Conservation (phyloP, 2,888 invertebrate species). For the Eudasyphora cyanicolor region DNA sequence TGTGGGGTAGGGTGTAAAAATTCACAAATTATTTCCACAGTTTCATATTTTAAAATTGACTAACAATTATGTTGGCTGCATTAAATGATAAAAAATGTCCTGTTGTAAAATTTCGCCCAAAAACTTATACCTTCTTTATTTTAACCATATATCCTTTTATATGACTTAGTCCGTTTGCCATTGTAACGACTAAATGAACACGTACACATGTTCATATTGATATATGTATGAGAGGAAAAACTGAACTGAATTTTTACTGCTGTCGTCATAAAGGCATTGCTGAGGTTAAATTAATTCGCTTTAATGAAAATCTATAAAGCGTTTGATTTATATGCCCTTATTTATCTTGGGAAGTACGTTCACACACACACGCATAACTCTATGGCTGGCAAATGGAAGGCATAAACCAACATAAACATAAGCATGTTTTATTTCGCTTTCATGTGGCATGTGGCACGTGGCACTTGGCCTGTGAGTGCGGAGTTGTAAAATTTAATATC, state of each 20-base stretch:
- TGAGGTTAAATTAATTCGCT: neutral
- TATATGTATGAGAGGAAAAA: neutral
- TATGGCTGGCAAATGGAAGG: neutral
- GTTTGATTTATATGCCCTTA: constrained; percentile 40
- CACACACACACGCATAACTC: neutral
- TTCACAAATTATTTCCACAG: too few relatives aligned
- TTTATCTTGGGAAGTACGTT: neutral
- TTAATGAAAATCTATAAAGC: constrained; percentile 38
- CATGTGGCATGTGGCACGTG: too few relatives aligned
- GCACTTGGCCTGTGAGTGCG: neutral
- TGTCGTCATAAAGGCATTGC: neutral
- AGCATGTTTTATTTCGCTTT: constrained; percentile 2
- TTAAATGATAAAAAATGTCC: too few relatives aligned
- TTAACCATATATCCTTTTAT: too few relatives aligned
- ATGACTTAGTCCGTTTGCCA: too few relatives aligned
- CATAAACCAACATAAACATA: neutral
- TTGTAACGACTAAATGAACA: too few relatives aligned
- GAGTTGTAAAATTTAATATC: neutral
- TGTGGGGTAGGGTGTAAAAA: too few relatives aligned
- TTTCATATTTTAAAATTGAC: too few relatives aligned
- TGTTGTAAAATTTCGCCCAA: too few relatives aligned
- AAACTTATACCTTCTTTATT: too few relatives aligned
- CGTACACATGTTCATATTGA: too few relatives aligned
- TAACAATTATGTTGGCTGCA: too few relatives aligned
- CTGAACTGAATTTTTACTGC: neutral